phyloP scores from a whole-genome alignment of 2,888 invertebrate species.

The Didymodactylos carnosus region DNA sequence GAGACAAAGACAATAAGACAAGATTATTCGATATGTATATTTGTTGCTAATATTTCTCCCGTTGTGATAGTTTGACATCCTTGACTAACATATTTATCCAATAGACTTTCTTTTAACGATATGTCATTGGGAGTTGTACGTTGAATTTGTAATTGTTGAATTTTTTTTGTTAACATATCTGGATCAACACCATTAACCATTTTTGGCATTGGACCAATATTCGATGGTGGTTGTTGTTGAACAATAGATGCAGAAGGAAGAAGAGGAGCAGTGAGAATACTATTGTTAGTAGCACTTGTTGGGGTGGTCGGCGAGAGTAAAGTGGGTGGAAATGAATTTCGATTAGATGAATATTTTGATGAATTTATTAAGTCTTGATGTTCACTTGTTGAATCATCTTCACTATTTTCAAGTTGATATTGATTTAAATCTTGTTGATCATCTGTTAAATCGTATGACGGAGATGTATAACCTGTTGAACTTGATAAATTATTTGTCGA shows the following conservation, averaged over 20 bases:
- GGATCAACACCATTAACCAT: constrained; percentile 2
- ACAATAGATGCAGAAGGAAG: background rate
- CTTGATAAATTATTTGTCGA: background rate
- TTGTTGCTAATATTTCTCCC: constrained; percentile 12
- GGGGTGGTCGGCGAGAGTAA: background rate
- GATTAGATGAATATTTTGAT: background rate
- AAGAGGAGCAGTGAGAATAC: background rate
- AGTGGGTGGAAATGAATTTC: background rate
- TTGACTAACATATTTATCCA: constrained; percentile 2
- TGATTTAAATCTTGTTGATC: background rate
- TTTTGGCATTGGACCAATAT: background rate
- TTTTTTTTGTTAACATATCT: background rate
- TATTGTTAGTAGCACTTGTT: background rate
- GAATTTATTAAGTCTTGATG: background rate
- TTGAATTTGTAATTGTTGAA: constrained; percentile 5
- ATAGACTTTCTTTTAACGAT: background rate
- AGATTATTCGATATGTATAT: constrained; percentile 14
- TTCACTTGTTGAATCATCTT: background rate
- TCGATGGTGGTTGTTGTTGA: too few species aligned
- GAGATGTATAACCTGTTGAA: background rate
- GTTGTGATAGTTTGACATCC: constrained; percentile 14
- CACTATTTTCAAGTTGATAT: background rate
- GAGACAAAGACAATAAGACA: too few species aligned
- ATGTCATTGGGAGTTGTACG: constrained; percentile 9
- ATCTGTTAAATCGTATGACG: background rate